These are phyloP conservation scores for Aurelia sp. DNA, from an alignment of 30 jellyfish, hydroid and myxozoan species.

Conservation along the genomic window DNA sequence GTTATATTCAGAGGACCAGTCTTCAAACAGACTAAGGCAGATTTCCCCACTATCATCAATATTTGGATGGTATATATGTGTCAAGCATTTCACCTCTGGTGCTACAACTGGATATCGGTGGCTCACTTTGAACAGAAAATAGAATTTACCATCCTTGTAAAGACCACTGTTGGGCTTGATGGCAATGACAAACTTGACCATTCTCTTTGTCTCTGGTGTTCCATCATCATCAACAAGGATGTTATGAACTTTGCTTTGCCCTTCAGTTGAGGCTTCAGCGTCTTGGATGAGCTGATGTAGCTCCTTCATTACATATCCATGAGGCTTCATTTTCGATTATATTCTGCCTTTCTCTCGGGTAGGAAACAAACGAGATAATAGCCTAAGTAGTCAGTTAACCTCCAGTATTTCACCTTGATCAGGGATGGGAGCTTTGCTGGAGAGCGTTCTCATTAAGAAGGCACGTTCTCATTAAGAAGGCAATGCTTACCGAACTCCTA, in stretches of 20 bases:
- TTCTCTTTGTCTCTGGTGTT: constrained; percentile 1
- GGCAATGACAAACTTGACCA: constrained; percentile 26
- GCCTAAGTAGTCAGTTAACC: no score
- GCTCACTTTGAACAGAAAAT: constrained; percentile 61
- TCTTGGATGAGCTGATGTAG: constrained; percentile 46
- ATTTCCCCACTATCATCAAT: constrained; percentile 94
- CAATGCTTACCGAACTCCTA: no score
- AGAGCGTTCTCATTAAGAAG: no score
- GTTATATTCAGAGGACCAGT: constrained; percentile 75
- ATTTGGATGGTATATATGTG: constrained; percentile 90
- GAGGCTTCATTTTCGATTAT: constrained; percentile 27
- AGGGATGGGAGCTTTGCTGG: no score
- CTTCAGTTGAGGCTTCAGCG: constrained; percentile 27
- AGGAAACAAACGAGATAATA: no score
- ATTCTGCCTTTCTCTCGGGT: not conserved
- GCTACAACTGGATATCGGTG: constrained; percentile 75
- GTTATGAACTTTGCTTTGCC: constrained; percentile 45
- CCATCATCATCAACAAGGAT: constrained; percentile 6
- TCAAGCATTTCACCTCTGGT: constrained; percentile 72
- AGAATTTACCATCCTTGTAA: constrained; percentile 77
- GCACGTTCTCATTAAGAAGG: no score
- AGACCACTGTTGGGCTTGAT: constrained; percentile 84
- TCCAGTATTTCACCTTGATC: no score
- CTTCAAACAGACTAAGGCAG: constrained; percentile 90
- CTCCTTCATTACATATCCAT: constrained; percentile 25